These are phyloP conservation scores for Paramormyrops kingsleyae DNA, from an alignment of 2,113 vertebrate genomes.

Conservation along the genomic window DNA sequence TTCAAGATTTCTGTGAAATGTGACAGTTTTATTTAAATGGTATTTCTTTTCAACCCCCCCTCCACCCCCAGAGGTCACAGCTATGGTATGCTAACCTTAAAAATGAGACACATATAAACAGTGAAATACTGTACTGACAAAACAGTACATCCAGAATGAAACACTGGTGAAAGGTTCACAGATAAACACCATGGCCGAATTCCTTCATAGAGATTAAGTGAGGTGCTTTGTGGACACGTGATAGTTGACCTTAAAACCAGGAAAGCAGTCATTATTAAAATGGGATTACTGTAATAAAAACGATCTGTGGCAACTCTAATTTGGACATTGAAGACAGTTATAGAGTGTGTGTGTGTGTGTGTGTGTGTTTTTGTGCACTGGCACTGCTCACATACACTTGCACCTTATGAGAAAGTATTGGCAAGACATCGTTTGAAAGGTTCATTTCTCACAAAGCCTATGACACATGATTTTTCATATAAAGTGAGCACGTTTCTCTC, in stretches of 20 bases:
- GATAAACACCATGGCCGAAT: not conserved
- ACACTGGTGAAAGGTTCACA: not conserved
- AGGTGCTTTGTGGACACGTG: not conserved
- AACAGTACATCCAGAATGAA: not conserved
- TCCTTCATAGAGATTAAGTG: not conserved
- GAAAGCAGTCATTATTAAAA: not conserved
- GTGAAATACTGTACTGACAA: not conserved
- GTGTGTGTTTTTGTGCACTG: not conserved
- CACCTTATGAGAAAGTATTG: not conserved
- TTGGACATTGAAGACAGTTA: not conserved
- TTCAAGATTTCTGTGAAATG: no score
- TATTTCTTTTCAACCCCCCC: slow-evolving; percentile 37
- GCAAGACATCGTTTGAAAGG: not conserved
- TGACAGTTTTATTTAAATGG: slow-evolving; percentile 41
- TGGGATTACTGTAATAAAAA: not conserved
- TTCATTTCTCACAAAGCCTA: not conserved
- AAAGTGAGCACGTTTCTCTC: not conserved
- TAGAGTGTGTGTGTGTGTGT: not conserved
- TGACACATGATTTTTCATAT: not conserved
- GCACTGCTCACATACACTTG: not conserved
- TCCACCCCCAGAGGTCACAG: slow-evolving; percentile 34
- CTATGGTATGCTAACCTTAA: slow-evolving; percentile 42
- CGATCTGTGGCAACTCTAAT: not conserved
- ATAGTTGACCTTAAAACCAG: not conserved
- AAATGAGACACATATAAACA: slow-evolving; percentile 13